Evolutionary conservation across 2,888 invertebrate genomes (phyloP), one percentile per base, ranked within the genome.

Genomic region (Sacculina carcini): DNA sequence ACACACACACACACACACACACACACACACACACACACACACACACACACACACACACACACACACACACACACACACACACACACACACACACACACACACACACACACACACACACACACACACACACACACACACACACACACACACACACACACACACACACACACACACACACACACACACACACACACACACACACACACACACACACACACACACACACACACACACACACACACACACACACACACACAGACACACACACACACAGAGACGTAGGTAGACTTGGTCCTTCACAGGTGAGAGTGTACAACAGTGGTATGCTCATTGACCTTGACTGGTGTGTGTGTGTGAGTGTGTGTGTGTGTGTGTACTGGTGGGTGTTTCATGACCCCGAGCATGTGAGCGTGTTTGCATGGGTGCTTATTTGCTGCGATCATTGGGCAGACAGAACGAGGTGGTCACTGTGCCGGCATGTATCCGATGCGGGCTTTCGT

Each of bases 221-320:
- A 44, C n/a, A 19, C n/a, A 44, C n/a, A 44, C n/a, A 44, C n/a
- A 44, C n/a, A 19, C n/a, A 44, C n/a, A 44, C n/a, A 19, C n/a
- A 44, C 6, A 44, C n/a, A 44, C n/a, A 44, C n/a, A 44, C n/a
- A 19, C n/a, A 44, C n/a, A 44, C n/a, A 19, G 16, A 44, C n/a
- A 44, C n/a, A 44, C n/a, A 21, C 24, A 42, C 24, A 42, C 24
- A 21, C 5, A 42, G 23, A 14, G 23, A 2, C 21, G 44, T 24
- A 26, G 26, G 44, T 24, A 26, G 26, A 16, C 28, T 47, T 31
- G n/a, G 29, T 24, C 28, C 19, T 31, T 24, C 47, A 29, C 47
- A 12, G n/a, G 34, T 12, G 34, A 34, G 34, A 34, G 34, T 12
- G 36, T n/a, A 16, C 14, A 16, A 34, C 14, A 34, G 23, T 40